Conservation (phyloP, 2,113 vertebrate genomes). For the Acanthochromis polyacanthus region DNA sequence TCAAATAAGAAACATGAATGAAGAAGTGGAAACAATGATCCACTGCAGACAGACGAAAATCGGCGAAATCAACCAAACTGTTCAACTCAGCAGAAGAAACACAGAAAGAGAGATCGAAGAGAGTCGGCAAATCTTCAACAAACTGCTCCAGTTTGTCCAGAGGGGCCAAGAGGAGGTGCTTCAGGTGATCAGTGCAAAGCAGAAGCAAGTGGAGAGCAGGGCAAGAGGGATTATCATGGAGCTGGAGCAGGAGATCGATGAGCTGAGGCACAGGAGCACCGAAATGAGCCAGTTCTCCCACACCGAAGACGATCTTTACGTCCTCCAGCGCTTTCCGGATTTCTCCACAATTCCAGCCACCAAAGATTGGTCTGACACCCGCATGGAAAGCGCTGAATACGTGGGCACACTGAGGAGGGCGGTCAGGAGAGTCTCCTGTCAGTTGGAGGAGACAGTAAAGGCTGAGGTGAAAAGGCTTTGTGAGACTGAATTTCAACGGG, state of each 20-base stretch:
- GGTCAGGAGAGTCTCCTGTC: conserved; percentile 42
- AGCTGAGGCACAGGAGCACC: conserved; percentile 41
- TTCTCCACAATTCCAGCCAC: conserved; percentile 1
- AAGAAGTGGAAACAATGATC: conserved; percentile 60
- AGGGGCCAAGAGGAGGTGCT: conserved; percentile 61
- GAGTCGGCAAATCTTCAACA: conserved; percentile 58
- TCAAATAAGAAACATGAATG: conserved; percentile 32
- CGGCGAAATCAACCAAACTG: conserved; percentile 46
- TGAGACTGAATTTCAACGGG: conserved; percentile 59
- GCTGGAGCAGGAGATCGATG: conserved; percentile 69
- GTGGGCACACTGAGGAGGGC: conserved; percentile 71
- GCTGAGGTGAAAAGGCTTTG: conserved; percentile 66
- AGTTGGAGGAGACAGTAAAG: conserved; percentile 60
- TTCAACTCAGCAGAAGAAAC: conserved; percentile 56
- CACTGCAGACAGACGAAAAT: conserved; percentile 52
- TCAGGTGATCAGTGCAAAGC: conserved; percentile 55
- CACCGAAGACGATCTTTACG: conserved; percentile 68
- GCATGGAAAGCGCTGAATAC: conserved; percentile 50
- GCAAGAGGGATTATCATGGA: conserved; percentile 43
- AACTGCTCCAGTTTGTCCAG: conserved; percentile 59
- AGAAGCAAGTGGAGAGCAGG: conserved; percentile 56
- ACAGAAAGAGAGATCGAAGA: conserved; percentile 66
- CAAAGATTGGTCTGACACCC: conserved; percentile 46
- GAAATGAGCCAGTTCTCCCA: conserved; percentile 57
- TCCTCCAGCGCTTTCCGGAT: conserved; percentile 50